Conservation (phyloP, 2,888 invertebrate genomes). For the Bibio marci region DNA sequence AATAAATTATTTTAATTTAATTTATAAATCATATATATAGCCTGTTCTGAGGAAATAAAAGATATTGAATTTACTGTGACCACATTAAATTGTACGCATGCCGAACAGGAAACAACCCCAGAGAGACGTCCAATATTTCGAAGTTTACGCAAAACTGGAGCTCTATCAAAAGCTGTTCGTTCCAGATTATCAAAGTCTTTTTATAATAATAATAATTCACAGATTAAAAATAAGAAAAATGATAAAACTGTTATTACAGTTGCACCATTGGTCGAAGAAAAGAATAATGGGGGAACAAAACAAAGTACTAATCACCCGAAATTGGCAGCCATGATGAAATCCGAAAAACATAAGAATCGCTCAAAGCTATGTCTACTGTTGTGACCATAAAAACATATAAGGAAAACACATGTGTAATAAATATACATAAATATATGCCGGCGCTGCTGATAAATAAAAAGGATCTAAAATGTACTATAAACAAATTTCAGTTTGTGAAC, state of each 20-base stretch:
- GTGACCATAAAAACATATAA: constrained; percentile 27
- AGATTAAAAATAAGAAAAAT: constrained; percentile 10
- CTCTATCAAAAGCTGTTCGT: constrained; percentile 35
- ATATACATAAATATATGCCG: too few species aligned
- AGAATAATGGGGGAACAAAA: neutral
- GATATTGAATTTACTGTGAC: constrained; percentile 80
- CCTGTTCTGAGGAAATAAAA: constrained; percentile 60
- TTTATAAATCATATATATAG: constrained; percentile 36
- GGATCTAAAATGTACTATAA: too few species aligned
- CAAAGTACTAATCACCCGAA: neutral
- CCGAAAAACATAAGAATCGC: constrained; percentile 26
- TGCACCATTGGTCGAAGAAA: neutral
- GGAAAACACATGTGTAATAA: too few species aligned
- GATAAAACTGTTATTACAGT: neutral
- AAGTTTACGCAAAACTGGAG: constrained; percentile 34
- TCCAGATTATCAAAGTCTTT: constrained; percentile 36
- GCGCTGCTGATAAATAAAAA: too few species aligned
- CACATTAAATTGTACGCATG: constrained; percentile 54
- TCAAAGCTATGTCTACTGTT: constrained; percentile 30
- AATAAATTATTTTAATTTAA: too few species aligned
- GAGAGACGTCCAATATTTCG: constrained; percentile 25
- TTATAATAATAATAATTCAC: constrained; percentile 24
- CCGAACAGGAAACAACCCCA: constrained; percentile 28
- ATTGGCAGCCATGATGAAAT: constrained; percentile 7
- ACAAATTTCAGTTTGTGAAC: too few species aligned